Evolutionary conservation across 2,113 vertebrate genomes (phyloP), one percentile per base, ranked within the genome.

Genomic region (Euleptes europaea): DNA sequence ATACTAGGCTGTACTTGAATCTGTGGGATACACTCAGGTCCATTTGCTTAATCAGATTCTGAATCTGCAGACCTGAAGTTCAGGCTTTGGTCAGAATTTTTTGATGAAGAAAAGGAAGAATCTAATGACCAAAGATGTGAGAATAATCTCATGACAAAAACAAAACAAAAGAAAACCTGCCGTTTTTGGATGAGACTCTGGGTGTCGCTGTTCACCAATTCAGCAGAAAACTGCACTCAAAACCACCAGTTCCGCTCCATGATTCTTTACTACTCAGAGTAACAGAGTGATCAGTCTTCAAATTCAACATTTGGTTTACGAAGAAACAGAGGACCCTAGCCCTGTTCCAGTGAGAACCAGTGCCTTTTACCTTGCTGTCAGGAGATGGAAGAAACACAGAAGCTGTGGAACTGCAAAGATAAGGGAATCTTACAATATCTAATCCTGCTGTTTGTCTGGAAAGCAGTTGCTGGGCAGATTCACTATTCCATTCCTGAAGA

Each of bases 201-300:
- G 66, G 94, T 83, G 95, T 94, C 94, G 92, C 94, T 95, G 93
- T 95, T 94, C 66, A 94, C 94, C 89, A 92, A 88, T 89, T 54
- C 90, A 91, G 86, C 88, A 74, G 72, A 82, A 12, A 86, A 87
- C 74, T 35, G 40, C n/a, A 82, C 40, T 51, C 72, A 85, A 82
- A 71, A 42, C 80, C 74, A 42, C 42, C 19, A 51, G 11, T 40
- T 42, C 73, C 31, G 40, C 47, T 26, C n/a, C 8, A 42, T 5
- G 14, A 7, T n/a, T 76, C 26, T 76, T 14, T 4, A 44, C 23
- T 75, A 23, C 10, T 28, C 47, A 75, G 47, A 26, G 8, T 23
- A 47, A 40, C 31, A 31, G 23, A 42, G 44, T 28, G 44, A 40
- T 4, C 65, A 13, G 65, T 12, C 28, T 31, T 66, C 9, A n/a